Conservation (phyloP, 2,113 vertebrate genomes). For the Periophthalmus modestus region DNA sequence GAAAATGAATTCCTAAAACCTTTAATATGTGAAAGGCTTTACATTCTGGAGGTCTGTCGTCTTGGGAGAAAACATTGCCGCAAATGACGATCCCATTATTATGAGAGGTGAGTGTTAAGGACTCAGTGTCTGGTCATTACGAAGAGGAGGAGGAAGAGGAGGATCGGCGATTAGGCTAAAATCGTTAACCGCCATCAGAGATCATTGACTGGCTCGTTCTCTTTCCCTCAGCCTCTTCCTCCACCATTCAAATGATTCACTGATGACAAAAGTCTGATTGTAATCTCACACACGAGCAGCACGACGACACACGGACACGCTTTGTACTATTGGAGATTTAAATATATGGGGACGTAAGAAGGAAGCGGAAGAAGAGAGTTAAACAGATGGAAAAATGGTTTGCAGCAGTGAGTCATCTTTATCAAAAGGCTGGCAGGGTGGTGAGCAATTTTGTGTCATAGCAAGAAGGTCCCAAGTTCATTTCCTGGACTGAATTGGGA, state of each 20-base stretch:
- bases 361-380: conserved; percentile 3
- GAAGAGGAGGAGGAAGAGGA: conserved; percentile 37
- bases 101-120: conserved; percentile 60
- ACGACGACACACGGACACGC: neutral
- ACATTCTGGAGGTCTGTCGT: conserved; percentile 32
- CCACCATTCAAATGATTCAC: conserved; percentile 64
- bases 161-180: conserved; percentile 71
- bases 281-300: conserved; percentile 49
- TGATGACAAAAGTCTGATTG: conserved; percentile 68
- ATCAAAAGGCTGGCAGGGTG: neutral
- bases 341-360: conserved; percentile 9
- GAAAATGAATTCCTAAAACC: neutral
- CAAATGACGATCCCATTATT: conserved; percentile 58
- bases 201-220: conserved; percentile 63
- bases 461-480: too few relatives aligned
- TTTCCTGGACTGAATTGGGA: too few relatives aligned
- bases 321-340: conserved; percentile 24
- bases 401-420: neutral
- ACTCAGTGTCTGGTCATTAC: conserved; percentile 62
- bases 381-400: neutral
- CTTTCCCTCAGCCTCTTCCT: conserved; percentile 44
- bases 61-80: conserved; percentile 33
- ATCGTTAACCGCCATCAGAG: conserved; percentile 67
- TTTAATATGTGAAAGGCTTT: conserved; percentile 1
- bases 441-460: neutral